Base-by-base conservation (phyloP, 2,888 invertebrate species). In the Gastracanthus pulcherrimus region DNA sequence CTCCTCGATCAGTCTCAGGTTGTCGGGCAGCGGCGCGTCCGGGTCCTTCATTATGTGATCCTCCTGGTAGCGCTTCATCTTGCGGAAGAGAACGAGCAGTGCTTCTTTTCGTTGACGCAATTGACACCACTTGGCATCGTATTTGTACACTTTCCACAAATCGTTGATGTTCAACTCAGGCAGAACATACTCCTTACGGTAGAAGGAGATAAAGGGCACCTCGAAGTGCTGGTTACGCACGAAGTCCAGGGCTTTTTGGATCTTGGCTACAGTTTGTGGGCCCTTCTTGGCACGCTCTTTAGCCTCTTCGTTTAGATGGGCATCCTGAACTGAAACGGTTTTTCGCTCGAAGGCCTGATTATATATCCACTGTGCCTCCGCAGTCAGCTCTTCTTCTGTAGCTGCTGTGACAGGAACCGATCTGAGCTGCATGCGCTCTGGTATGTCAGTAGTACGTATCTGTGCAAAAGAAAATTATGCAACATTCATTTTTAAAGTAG, bases 131-230 rank as follows among this genome's bases (percentile, higher is more conserved):
- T 97, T 97, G 74, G 97, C 98, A 91, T 99, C 99, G 91, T 94
- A 98, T 88, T 97, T 96, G 92, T 98, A 99, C n/a, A 99, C 96
- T 90, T 97, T 97, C 99, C 99, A 99, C 38, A 99, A 92, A 89
- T 99, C 99, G 87, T 97, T 97, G 74, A 98, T 97, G 86, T 95
- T 97, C 29, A 99, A 92, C 88, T 99, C 98, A 0, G 98, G 98
- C 87, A 97, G 96, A 0, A 99, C 98, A 87, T 98, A 98, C 91
- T 99, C 99, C 91, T 99, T 99, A 34, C 99, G 94, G 90, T 99
- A 99, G 92, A 98, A 99, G 0, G 98, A 98, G 87, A 99, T 99
- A 91, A 99, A 99, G 0, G 99, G 99, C 58, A 99, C 98, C 93
- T 99, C 99, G 85, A 98, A 93, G 67, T 97, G 96, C 89, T 98